Base-by-base conservation (phyloP, 2,888 invertebrate species). In the Panorpa germanica region DNA sequence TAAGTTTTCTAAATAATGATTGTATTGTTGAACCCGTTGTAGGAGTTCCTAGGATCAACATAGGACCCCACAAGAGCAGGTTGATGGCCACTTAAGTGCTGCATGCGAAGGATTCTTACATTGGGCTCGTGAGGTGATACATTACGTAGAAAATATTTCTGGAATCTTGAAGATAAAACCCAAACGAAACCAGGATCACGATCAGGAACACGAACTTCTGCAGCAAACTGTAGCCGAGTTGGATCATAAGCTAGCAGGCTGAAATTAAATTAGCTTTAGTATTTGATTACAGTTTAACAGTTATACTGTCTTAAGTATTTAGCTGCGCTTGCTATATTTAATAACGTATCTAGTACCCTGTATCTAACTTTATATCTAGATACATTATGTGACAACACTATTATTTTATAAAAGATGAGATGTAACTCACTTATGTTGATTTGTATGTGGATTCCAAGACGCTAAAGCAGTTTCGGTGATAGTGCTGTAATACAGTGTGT, bases 391-490 rank as follows among this genome's bases (percentile, higher is more conserved):
- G n/a, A n/a, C n/a, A n/a, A n/a, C n/a, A n/a, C n/a, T n/a, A n/a
- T n/a, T n/a, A n/a, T n/a, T n/a, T n/a, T 25, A 16, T 20, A 29
- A 20, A 25, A 11, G 11, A 19, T 20, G 11, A 5, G 14, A 5
- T 2, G n/a, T 9, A 18, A 12, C 47, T 49, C 49, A 77, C 78
- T 62, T 69, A 49, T 82, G 82, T 21, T 64, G 53, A 40, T 75
- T 74, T 4, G 65, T 70, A 22, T 64, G 50, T 1, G 82, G 82
- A 42, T 77, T 75, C 77, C 78, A 83, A 2, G 72, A 63, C 3
- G 81, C 81, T 9, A 83, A 55, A 0, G 82, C 81, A 0, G 81
- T 81, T 53, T 85, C 82, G 0, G 70, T 65, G 27, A 82, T 53
- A 0, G 83, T 82, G 36, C 80, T 70, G 51, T 83, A 83, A 39